phyloP scores from a whole-genome alignment of 2,797 vertebrate species.

The Xiphophorus birchmanni region DNA sequence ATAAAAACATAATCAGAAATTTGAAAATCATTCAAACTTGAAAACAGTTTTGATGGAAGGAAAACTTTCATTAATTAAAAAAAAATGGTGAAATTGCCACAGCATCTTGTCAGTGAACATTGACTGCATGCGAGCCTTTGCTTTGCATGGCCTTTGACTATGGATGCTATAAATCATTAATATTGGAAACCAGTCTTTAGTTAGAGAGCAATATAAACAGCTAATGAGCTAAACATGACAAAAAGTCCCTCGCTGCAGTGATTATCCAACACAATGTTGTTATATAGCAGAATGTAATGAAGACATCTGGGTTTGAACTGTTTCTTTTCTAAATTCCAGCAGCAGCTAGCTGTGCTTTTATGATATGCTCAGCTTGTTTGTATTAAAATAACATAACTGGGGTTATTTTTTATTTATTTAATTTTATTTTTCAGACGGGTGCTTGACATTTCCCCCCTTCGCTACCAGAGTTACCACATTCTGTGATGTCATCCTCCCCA shows the following conservation, averaged over 20 bases:
- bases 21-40: background rate
- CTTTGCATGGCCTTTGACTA: background rate
- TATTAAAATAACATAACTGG: background rate
- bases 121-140: background rate
- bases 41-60: background rate
- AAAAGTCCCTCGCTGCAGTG: background rate
- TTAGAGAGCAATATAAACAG: background rate
- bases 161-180: background rate
- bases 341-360: background rate
- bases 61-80: background rate
- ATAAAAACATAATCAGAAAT: background rate
- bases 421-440: background rate
- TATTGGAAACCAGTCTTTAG: background rate
- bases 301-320: background rate
- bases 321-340: background rate
- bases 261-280: background rate
- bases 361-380: background rate
- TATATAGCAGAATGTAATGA: background rate
- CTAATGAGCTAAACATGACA: background rate
- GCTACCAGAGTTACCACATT: background rate
- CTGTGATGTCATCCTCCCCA: background rate
- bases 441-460: background rate
- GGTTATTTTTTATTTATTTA: background rate
- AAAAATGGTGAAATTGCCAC: background rate
- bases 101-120: background rate